Evolutionary conservation across 2,888 invertebrate species (phyloP).

Genomic region (Ellobium chinense): DNA sequence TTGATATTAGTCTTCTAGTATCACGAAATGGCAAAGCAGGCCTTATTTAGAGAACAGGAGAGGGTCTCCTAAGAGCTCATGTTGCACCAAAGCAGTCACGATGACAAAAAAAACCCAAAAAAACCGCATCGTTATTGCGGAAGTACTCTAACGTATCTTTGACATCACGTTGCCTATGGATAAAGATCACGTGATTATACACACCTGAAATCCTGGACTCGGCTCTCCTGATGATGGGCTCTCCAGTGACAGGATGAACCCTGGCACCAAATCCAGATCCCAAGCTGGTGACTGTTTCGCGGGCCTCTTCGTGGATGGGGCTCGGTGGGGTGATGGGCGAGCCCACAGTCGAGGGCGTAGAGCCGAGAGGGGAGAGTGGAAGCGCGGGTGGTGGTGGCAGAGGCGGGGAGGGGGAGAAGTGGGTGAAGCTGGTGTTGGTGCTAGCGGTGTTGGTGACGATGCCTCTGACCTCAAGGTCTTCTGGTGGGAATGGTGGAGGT

Average conservation of each 20-base stretch:
- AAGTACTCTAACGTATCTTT: no score
- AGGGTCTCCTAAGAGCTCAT: no score
- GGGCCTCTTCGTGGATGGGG: constrained; percentile 10
- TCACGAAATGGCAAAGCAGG: no score
- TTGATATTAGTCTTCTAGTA: no score
- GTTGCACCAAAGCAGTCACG: no score
- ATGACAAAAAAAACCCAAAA: no score
- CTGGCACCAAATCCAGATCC: neutral
- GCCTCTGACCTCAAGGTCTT: neutral
- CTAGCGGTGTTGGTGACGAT: constrained; percentile 3
- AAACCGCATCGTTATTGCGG: no score
- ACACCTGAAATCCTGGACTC: constrained; percentile 27
- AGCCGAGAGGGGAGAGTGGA: neutral
- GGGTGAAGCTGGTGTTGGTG: constrained; percentile 16
- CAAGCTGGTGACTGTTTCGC: neutral
- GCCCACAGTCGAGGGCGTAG: constrained; percentile 2
- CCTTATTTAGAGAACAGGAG: no score
- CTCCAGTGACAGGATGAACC: neutral
- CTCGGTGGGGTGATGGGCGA: constrained; percentile 34
- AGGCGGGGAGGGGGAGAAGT: neutral
- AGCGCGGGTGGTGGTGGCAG: constrained; percentile 31
- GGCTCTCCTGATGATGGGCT: neutral
- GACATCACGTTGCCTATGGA: no score
- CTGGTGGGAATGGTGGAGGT: constrained; percentile 20
- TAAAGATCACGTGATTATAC: no score